These are phyloP conservation scores for Charina bottae DNA, from an alignment of 2,113 vertebrate species.

Conservation along the genomic window DNA sequence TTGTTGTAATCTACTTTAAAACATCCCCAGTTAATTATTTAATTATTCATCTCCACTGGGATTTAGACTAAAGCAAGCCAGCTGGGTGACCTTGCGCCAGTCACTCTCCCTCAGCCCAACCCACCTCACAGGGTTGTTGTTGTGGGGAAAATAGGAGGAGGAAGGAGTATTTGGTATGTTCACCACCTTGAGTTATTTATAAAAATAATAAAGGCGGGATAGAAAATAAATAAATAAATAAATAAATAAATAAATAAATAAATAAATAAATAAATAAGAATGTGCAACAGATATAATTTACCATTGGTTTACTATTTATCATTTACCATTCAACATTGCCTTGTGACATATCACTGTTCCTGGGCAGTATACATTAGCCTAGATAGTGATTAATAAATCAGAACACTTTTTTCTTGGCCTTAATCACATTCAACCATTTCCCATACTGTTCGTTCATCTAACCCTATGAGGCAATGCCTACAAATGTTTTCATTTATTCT, in stretches of 20 bases:
- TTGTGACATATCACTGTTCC: neutral
- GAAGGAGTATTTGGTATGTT: no score
- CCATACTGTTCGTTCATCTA: neutral
- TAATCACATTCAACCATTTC: neutral
- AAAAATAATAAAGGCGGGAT: no score
- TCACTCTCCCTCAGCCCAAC: no score
- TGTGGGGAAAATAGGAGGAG: no score
- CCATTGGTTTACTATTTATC: neutral
- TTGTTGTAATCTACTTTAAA: neutral
- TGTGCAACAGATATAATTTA: no score
- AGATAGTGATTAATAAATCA: conserved; percentile 1
- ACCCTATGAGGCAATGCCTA: neutral
- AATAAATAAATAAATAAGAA: no score
- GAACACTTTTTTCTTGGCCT: neutral
- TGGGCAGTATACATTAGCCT: neutral
- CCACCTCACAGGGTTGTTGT: no score
- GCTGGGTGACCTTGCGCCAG: no score
- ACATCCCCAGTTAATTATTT: neutral
- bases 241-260: no score
- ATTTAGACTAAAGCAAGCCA: neutral
- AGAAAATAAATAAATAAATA: no score
- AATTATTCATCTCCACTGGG: neutral
- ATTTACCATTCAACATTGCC: neutral
- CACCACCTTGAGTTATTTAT: no score
- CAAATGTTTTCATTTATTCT: conserved; percentile 14